Conservation (phyloP, 2,888 invertebrate species). For the Theretra japonica region DNA sequence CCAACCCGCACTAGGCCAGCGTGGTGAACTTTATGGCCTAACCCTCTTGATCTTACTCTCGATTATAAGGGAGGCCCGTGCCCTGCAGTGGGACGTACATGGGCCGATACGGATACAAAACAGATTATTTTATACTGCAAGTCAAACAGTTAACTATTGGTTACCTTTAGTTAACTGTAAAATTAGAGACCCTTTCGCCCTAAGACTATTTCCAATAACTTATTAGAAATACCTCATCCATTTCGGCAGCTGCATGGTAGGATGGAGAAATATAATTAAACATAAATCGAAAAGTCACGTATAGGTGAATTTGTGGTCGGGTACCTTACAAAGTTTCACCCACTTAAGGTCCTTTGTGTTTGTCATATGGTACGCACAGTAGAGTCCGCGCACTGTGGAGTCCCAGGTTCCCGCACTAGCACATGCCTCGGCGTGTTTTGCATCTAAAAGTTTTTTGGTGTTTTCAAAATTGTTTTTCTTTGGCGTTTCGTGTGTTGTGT, state of each 20-base stretch:
- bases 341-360: conserved; percentile 69
- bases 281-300: conserved; percentile 46
- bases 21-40: too few species aligned
- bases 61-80: too few species aligned
- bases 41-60: too few species aligned
- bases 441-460: conserved; percentile 22
- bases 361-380: conserved; percentile 73
- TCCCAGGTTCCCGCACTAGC: conserved; percentile 28
- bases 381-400: conserved; percentile 56
- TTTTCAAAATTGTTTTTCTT: conserved; percentile 7
- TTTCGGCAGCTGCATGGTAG: conserved; percentile 73
- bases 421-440: conserved; percentile 36
- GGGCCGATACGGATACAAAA: too few species aligned
- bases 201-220: not conserved
- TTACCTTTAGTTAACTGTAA: too few species aligned
- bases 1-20: too few species aligned
- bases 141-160: too few species aligned
- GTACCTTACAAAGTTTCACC: conserved; percentile 85
- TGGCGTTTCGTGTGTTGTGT: conserved; percentile 6
- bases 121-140: too few species aligned
- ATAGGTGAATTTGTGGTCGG: conserved; percentile 83
- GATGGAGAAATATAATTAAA: conserved; percentile 53
- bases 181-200: not conserved
- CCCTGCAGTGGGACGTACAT: too few species aligned
- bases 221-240: conserved; percentile 48